Base-by-base conservation (phyloP, 2,113 vertebrate genomes). In the Hippoglossus stenolepis region DNA sequence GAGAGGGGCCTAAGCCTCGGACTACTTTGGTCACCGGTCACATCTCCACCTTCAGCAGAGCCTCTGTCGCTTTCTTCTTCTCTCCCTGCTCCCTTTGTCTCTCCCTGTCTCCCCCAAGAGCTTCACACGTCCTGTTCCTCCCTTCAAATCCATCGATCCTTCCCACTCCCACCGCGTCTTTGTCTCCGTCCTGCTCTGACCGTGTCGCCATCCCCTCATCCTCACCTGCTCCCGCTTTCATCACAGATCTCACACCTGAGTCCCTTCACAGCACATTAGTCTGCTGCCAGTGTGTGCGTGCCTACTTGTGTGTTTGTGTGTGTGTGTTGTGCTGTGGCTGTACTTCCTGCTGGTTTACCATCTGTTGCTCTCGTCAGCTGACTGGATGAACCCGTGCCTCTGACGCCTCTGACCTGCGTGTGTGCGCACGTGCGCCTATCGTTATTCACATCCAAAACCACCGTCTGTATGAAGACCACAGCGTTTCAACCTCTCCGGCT, bases 11-110 rank as follows among this genome's bases (percentile, higher is more conserved):
- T 81, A 69, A 77, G 81, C 80, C 79, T 87, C 18, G 38, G 53
- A 85, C 91, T 90, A 73, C 87, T 93, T 93, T 88, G 88, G 87
- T 87, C 85, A 80, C 91, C 82, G 89, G 90, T 93, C 91, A 93
- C 91, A 92, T 93, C 86, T 23, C 79, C 87, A 85, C 84, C 86
- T 87, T 86, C 64, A 75, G 70, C 45, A 15, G 38, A 73, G 80
- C 31, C 62, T 80, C 65, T 56, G 43, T 69, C 23, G 12, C 75
- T 80, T 75, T 78, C 77, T 76, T 71, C 64, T 67, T 3, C 45
- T 28, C 60, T 26, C 21, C 18, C n/a, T 51, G 3, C 56, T 31
- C 57, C n/a, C 23, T 57, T 35, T 14, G 56, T 73, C 64, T 40
- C 40, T 75, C 47, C 18, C 63, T 20, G 13, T 66, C 31, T 54